Evolutionary conservation across 2,888 invertebrate species (phyloP).

Genomic region (Brachyptera putata): DNA sequence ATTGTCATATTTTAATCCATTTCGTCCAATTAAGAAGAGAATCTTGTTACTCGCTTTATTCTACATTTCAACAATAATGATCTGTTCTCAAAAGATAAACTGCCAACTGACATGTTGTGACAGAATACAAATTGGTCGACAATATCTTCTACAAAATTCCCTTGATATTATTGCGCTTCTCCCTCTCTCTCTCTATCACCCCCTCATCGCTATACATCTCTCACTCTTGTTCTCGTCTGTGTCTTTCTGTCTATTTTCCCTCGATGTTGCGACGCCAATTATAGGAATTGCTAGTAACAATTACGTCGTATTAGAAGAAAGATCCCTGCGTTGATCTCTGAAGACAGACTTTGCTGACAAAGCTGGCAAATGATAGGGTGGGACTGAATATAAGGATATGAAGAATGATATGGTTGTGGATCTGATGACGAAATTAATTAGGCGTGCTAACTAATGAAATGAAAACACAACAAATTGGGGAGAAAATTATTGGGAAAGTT

Average conservation of each 20-base stretch:
- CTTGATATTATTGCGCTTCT: not conserved
- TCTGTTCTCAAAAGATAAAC: constrained; percentile 8
- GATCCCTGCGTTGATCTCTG: not conserved
- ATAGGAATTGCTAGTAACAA: not conserved
- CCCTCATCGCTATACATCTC: no score
- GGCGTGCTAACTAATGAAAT: no score
- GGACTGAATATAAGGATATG: no score
- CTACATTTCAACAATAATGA: no score
- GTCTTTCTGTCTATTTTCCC: no score
- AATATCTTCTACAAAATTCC: not conserved
- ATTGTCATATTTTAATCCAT: not conserved
- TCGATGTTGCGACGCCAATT: constrained; percentile 4
- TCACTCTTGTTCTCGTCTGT: no score
- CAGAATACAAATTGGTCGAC: constrained; percentile 15
- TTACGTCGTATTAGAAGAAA: not conserved
- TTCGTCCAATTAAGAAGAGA: constrained; percentile 2
- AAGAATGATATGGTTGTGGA: no score
- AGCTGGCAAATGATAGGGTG: no score
- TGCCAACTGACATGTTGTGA: not conserved
- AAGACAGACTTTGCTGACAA: not conserved
- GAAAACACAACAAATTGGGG: no score
- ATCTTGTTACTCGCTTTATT: no score
- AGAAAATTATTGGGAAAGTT: no score
- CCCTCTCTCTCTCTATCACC: not conserved
- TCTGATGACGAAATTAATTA: no score